These are phyloP conservation scores for Hozukius guyotensis DNA, from an alignment of 2,797 vertebrate species.

Conservation along the genomic window DNA sequence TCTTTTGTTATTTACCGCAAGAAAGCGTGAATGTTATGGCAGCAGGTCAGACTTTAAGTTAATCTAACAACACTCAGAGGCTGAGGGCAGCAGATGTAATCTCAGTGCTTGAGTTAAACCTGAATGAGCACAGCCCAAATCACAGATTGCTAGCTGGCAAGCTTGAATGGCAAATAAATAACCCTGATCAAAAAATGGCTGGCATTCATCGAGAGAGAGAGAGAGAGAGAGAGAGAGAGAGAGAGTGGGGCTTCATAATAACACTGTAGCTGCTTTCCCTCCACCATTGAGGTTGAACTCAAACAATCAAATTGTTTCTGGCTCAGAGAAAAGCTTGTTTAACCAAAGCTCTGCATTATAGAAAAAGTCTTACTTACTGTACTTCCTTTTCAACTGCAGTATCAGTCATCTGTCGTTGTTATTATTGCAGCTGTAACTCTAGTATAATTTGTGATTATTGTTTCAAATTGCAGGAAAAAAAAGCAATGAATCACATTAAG, in stretches of 20 bases:
- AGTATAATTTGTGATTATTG: slow-evolving; percentile 25
- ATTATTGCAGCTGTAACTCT: slow-evolving; percentile 1
- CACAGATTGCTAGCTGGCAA: slow-evolving; percentile 28
- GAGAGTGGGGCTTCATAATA: slow-evolving; percentile 3
- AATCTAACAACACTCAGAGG: neutral
- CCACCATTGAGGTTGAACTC: slow-evolving; percentile 15
- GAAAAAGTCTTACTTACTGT: neutral
- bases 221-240: neutral
- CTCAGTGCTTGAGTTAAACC: slow-evolving; percentile 27
- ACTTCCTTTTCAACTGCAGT: slow-evolving; percentile 13
- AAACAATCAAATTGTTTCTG: slow-evolving; percentile 21
- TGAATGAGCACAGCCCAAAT: slow-evolving; percentile 28
- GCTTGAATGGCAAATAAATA: slow-evolving; percentile 45
- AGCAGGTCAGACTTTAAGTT: slow-evolving; percentile 9
- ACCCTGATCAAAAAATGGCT: slow-evolving; percentile 22
- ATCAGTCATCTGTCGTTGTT: slow-evolving; percentile 16
- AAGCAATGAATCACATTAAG: neutral
- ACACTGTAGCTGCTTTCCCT: slow-evolving; percentile 17
- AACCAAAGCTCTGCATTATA: slow-evolving; percentile 21
- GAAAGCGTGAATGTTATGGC: neutral
- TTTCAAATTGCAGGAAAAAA: neutral
- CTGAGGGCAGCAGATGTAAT: slow-evolving; percentile 26
- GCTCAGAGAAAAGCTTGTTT: slow-evolving; percentile 23
- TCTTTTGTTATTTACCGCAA: neutral
- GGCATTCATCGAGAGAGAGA: slow-evolving; percentile 11